Base-by-base conservation (phyloP, 2,113 vertebrate species). In the Apodemus speciosus region DNA sequence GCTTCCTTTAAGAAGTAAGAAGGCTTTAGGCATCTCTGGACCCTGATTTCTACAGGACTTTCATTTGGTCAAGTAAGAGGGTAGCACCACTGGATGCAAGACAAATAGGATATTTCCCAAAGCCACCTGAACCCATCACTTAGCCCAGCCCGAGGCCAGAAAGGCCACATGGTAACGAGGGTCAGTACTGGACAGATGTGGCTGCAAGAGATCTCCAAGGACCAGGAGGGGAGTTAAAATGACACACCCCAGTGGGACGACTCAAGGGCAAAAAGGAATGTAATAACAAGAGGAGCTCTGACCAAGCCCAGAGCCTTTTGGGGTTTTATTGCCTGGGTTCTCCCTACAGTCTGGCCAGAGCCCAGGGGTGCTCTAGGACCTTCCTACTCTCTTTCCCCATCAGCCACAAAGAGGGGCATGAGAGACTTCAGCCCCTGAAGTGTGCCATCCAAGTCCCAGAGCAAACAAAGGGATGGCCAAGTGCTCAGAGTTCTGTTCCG, bases 181-280 rank as follows among this genome's bases (percentile, higher is more conserved):
- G 84, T 71, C 58, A 13, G 51, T 83, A 2, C 69, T 76, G 64
- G 68, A 90, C 56, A 90, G 68, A 93, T 86, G 83, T 56, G 68
- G 38, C 56, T 81, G 69, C 85, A 84, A 21, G 38, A 2, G 13
- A 73, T 75, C 68, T 43, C 81, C 35, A 13, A 43, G 83, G 92
- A 49, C 43, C 66, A 35, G 0, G 3, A 80, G 53, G 85, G n/a
- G 66, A 73, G 62, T 72, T 89, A 64, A 38, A 84, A 9, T 0
- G 7, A 88, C 35, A 15, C 40, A 14, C 49, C 60, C 23, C 16
- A 46, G 53, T 3, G 20, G 75, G 83, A 35, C 30, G 9, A 90
- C 49, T 69, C 32, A 51, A n/a, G 62, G 40, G 83, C 68, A 35
- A 7, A 30, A 0, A 1, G 53, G 81, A 90, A 30, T 73, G 15